phyloP scores from a whole-genome alignment of 2,888 invertebrate species.

The Epirrhoe alternata region DNA sequence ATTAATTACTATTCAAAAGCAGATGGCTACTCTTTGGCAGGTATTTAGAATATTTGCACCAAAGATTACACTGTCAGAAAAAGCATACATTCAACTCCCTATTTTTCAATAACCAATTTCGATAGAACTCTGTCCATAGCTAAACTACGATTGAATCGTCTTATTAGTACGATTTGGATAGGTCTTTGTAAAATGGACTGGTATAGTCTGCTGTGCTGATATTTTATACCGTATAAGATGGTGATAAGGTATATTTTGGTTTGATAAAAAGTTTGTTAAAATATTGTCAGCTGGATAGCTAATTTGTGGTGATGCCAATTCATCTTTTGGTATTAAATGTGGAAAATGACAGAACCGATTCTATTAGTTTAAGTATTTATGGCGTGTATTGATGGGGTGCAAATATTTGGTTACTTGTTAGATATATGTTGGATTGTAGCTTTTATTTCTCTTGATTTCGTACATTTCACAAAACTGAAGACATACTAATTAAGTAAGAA shows the following conservation, averaged over 20 bases:
- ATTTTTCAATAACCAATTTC: conserved; percentile 21
- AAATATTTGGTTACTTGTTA: conserved; percentile 45
- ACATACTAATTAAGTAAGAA: no score
- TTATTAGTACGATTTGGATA: conserved; percentile 1
- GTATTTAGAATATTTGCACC: conserved; percentile 34
- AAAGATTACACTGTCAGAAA: conserved; percentile 23
- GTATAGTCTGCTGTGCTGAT: no score
- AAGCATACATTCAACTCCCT: conserved; percentile 42
- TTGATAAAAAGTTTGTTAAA: conserved; percentile 30
- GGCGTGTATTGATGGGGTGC: conserved; percentile 41
- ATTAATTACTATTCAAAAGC: conserved; percentile 3
- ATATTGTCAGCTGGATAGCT: conserved; percentile 58
- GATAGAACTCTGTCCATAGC: conserved; percentile 22
- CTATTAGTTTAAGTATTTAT: conserved; percentile 54
- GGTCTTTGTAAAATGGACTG: conserved; percentile 41
- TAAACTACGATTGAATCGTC: conserved; percentile 3
- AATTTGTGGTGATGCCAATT: conserved; percentile 75
- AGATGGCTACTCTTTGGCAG: conserved; percentile 16
- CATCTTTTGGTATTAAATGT: conserved; percentile 70
- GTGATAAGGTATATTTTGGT: conserved; percentile 41
- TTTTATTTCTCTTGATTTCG: neutral
- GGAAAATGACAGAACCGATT: conserved; percentile 65
- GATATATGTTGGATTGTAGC: conserved; percentile 23
- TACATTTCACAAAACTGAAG: neutral
- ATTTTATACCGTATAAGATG: conserved; percentile 21